phyloP scores from a whole-genome alignment of 2,113 vertebrate genomes.

The Pseudonaja textilis region DNA sequence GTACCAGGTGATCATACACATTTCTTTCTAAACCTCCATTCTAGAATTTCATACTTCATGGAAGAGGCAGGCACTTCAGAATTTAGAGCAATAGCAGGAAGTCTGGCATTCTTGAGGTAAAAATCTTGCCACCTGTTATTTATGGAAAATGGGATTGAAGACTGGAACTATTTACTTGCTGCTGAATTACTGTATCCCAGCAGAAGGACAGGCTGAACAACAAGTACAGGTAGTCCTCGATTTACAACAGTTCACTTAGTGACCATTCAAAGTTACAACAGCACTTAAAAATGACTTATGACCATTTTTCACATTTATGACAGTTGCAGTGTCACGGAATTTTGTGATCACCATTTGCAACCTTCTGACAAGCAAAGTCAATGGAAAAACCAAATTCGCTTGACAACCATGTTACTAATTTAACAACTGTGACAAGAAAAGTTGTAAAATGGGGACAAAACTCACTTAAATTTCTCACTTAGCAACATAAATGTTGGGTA shows the following conservation, averaged over 20 bases:
- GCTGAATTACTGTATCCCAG: neutral
- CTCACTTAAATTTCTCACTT: neutral
- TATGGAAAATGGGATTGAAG: neutral
- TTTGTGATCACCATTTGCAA: neutral
- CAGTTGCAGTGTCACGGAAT: neutral
- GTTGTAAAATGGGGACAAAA: neutral
- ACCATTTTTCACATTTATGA: neutral
- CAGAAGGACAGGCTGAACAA: neutral
- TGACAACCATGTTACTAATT: neutral
- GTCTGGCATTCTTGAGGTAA: neutral
- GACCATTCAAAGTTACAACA: too few relatives aligned
- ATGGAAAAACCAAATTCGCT: neutral
- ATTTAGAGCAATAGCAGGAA: neutral
- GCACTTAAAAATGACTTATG: neutral
- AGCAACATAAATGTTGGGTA: neutral
- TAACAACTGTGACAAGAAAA: neutral
- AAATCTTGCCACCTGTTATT: neutral
- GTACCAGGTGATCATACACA: neutral
- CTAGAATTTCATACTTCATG: neutral
- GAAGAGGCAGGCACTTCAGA: neutral
- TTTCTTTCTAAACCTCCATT: neutral
- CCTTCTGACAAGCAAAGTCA: neutral
- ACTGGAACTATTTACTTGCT: neutral
- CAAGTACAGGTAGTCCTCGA: neutral
- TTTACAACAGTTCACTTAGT: neutral